These are phyloP conservation scores for Lepus townsendii DNA, from an alignment of 2,797 vertebrate species.

Conservation along the genomic window DNA sequence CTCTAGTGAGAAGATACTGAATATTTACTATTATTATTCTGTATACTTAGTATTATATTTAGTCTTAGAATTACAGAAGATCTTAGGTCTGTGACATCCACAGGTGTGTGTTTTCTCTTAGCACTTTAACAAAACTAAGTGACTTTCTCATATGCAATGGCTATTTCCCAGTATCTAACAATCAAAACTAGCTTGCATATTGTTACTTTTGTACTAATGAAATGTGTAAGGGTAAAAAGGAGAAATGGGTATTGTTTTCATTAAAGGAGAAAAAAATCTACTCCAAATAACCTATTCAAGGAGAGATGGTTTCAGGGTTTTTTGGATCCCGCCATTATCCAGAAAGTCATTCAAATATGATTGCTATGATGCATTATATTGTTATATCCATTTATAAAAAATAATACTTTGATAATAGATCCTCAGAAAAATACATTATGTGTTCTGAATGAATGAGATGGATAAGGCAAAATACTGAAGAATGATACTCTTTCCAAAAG, in stretches of 20 bases:
- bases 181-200: not conserved
- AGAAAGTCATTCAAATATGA: constrained; percentile 67
- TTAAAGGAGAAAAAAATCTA: constrained; percentile 59
- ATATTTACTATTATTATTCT: not conserved
- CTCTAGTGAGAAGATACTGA: not conserved
- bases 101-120: not conserved
- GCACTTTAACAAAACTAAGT: not conserved
- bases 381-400: constrained; percentile 39
- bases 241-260: constrained; percentile 59
- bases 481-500: constrained; percentile 38
- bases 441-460: constrained; percentile 57
- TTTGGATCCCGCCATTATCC: constrained; percentile 26
- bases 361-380: constrained; percentile 37
- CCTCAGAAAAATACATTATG: constrained; percentile 49
- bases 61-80: not conserved
- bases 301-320: constrained; percentile 55
- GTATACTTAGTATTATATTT: no score
- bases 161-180: not conserved
- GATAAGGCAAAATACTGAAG: constrained; percentile 60
- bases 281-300: constrained; percentile 56
- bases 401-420: constrained; percentile 58
- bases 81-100: not conserved
- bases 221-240: not conserved
- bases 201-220: constrained; percentile 25
- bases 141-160: not conserved